phyloP scores from a whole-genome alignment of 2,888 invertebrate species.

The Drosophila colorata region DNA sequence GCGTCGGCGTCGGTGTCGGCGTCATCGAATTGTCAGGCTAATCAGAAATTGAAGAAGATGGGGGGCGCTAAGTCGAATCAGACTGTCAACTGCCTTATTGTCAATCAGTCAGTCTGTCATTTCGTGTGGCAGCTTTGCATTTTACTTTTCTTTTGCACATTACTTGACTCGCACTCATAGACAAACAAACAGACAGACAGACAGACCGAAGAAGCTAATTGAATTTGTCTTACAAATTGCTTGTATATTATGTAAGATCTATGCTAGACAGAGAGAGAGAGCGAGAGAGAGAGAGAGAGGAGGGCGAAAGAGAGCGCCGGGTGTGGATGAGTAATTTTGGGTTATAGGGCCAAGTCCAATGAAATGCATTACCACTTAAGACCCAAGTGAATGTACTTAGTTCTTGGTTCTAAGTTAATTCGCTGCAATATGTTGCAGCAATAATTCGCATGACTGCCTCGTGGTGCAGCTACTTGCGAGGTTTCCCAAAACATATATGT shows the following conservation, averaged over 20 bases:
- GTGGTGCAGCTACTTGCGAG: slow-evolving; percentile 50
- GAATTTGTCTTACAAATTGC: slow-evolving; percentile 63
- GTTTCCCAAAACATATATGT: slow-evolving; percentile 39
- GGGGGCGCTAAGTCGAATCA: slow-evolving; percentile 40
- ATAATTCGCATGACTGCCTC: slow-evolving; percentile 65
- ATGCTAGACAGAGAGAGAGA: background rate
- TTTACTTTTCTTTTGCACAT: slow-evolving; percentile 42
- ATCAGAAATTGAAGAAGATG: slow-evolving; percentile 25
- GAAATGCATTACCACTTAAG: slow-evolving; percentile 59
- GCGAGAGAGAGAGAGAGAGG: background rate
- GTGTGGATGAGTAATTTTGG: slow-evolving; percentile 43
- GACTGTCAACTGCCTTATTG: slow-evolving; percentile 36
- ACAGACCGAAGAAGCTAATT: slow-evolving; percentile 49
- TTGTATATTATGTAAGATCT: slow-evolving; percentile 45
- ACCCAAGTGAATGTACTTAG: slow-evolving; percentile 51
- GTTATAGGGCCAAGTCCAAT: slow-evolving; percentile 66
- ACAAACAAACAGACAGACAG: slow-evolving; percentile 7
- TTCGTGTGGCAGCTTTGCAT: slow-evolving; percentile 19
- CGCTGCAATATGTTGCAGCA: slow-evolving; percentile 58
- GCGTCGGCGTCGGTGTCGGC: background rate
- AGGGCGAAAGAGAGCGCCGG: background rate
- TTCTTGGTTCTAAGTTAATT: slow-evolving; percentile 46
- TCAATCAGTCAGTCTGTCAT: slow-evolving; percentile 23
- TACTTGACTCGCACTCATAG: slow-evolving; percentile 46
- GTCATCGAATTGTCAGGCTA: slow-evolving; percentile 31